Base-by-base conservation (phyloP, 1,140 invertebrate species). In the Sycobia sp. region DNA sequence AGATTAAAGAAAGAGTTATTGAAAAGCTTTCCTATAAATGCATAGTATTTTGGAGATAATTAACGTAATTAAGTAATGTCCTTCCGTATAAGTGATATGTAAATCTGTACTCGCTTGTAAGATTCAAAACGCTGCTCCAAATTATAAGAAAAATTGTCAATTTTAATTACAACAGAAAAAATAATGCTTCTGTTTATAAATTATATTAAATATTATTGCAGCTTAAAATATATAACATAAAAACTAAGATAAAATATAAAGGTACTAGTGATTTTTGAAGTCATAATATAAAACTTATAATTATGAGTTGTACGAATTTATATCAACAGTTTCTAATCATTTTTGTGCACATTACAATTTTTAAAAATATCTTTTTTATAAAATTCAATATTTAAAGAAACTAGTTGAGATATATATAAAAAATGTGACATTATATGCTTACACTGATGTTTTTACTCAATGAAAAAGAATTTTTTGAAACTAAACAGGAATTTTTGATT, bases 11-110 rank as follows among this genome's bases (percentile, higher is more conserved):
- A 27, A 36, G 44, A 22, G 16, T 14, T 62, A 39, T 27, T 55
- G 34, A 39, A 44, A 55, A 4, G 23, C 10, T 62, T 62, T 62
- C 43, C 60, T 62, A 49, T 13, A 20, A 62, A 7, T 18, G 13
- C 34, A 47, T 62, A 49, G 23, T 36, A 20, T 55, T 39, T 0
- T 38, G 11, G 27, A 60, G 22, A n/a, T 41, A 38, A 22, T 29
- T 29, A n/a, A n/a, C n/a, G n/a, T n/a, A n/a, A n/a, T 25, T 32
- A 60, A 20, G 1, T 16, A 10, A 46, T 27, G 41, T 36, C 14
- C 18, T 18, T 62, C 39, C 8, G 23, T 54, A 14, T 14, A 62
- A 54, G 50, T 54, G 59, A 54, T 46, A 44, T 22, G 46, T 29
- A 22, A 41, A 5, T 43, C 25, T 50, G 41, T n/a, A 47, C 38